Conservation (phyloP, 1,140 invertebrate species). For the Planococcus citri region DNA sequence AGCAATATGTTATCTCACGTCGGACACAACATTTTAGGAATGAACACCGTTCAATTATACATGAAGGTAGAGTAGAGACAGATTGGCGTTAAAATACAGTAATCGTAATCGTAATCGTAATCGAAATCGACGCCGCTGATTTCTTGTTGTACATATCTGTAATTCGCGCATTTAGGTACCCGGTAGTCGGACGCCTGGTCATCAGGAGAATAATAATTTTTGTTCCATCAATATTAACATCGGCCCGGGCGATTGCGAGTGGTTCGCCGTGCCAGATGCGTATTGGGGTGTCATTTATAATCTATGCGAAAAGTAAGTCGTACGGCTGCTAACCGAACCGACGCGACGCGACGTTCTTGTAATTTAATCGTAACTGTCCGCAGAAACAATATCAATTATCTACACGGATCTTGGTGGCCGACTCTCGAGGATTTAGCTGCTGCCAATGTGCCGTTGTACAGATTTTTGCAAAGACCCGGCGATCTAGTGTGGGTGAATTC, state of each 20-base stretch:
- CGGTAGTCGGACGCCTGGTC: slow-evolving; percentile 85
- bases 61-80: slow-evolving; percentile 62
- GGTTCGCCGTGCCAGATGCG: slow-evolving; percentile 93
- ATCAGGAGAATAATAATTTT: slow-evolving; percentile 99
- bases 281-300: slow-evolving; percentile 92
- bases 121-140: too few relatives aligned
- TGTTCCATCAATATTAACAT: slow-evolving; percentile 99
- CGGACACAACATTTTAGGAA: slow-evolving; percentile 94
- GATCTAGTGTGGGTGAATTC: slow-evolving; percentile 99
- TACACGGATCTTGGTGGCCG: slow-evolving; percentile 99
- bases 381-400: slow-evolving; percentile 84
- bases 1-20: slow-evolving; percentile 98
- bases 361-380: too few relatives aligned
- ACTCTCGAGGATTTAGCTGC: slow-evolving; percentile 85
- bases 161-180: too few relatives aligned
- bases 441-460: slow-evolving; percentile 92
- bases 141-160: too few relatives aligned
- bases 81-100: too few relatives aligned
- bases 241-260: slow-evolving; percentile 99
- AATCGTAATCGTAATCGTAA: too few relatives aligned
- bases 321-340: too few relatives aligned
- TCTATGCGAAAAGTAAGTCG: slow-evolving; percentile 25
- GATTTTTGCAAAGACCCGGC: slow-evolving; percentile 94
- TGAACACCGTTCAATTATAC: slow-evolving; percentile 99
- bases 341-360: too few relatives aligned